Evolutionary conservation across 2,888 invertebrate species (phyloP), one percentile per base, ranked within the genome.

Genomic region (Apamea epomidion): DNA sequence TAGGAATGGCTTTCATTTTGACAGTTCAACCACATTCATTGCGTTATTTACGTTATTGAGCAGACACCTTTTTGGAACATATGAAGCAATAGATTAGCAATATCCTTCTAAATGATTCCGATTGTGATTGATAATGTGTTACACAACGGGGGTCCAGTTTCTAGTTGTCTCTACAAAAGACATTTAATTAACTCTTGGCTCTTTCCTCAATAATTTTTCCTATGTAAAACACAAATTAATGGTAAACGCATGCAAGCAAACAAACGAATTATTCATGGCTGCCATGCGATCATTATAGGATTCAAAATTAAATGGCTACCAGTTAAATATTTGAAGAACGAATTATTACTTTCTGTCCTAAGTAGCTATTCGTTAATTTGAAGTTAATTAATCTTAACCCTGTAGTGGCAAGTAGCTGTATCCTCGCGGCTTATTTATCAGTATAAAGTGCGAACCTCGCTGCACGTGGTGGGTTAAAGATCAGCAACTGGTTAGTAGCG

Each of bases 391-490:
- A 85, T 85, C 58, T 76, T 70, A 29, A 25, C 37, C 29, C 12
- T 42, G 18, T 7, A 18, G 37, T 58, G 65, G 64, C 81, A 77
- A 42, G 62, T 80, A 74, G 73, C 82, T 65, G 48, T 67, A 42
- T 29, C 29, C 72, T 75, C 14, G 58, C n/a, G 29, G 65, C 10
- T 12, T 78, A 69, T 81, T 77, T 75, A 69, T 83, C 42, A 68
- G 67, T 65, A 48, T 70, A 75, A 86, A 80, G 83, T 83, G 75
- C 51, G 74, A 73, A 80, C 45, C 69, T 64, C n/a, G 37, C n/a
- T 42, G 77, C 32, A 73, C 86, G 83, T 73, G 86, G 12, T n/a
- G 32, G 86, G 86, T 78, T 58, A 86, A 64, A 73, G 85, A 75
- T 83, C 86, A 78, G 54, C 29, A 37, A 48, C 74, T 75, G 45